Base-by-base conservation (phyloP, 1,140 invertebrate species). In the Drosophila sulfurigaster region DNA sequence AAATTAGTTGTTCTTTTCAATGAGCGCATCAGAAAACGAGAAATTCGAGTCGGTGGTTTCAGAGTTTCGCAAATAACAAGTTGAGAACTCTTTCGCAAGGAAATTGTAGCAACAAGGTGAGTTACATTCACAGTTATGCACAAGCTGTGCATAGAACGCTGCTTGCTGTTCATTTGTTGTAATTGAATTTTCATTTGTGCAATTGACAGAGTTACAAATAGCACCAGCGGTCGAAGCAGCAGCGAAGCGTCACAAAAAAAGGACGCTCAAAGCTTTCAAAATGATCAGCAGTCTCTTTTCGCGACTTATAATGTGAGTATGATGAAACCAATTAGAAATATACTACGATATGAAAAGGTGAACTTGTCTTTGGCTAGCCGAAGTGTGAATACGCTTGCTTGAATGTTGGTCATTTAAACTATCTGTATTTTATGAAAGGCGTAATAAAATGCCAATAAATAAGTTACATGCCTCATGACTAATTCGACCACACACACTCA, bases 261-360 rank as follows among this genome's bases (percentile, higher is more conserved):
- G 57, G 74, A 67, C 78, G 58, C 69, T 54, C 32, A 58, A 68
- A 51, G 49, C 57, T 54, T 58, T 75, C 86, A 90, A 63, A 16
- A 91, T 91, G 91, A 91, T 91, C 77, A 91, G 90, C 77, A 81
- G 82, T 45, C 73, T 91, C 64, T 80, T 91, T 57, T 91, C 91
- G 28, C 87, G 91, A 6, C 75, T 91, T 25, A 82, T 91, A 54
- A 91, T 91, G 91, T 91, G 72, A 91, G 91, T 91, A 88, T 25
- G 16, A 88, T 25, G 16, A 57, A 56, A 16, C n/a, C 20, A 49
- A 65, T 28, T 43, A 58, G 20, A 59, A 45, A 30, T 46, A 20
- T 43, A 43, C n/a, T n/a, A 41, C 45, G 25, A 60, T 7, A 32
- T 32, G 32, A n/a, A 15, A 7, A 45, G 2, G 4, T 30, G 7